Evolutionary conservation across 2,797 vertebrate genomes (phyloP), one percentile per base, ranked within the genome.

Genomic region (Gobionotothen gibberifrons): DNA sequence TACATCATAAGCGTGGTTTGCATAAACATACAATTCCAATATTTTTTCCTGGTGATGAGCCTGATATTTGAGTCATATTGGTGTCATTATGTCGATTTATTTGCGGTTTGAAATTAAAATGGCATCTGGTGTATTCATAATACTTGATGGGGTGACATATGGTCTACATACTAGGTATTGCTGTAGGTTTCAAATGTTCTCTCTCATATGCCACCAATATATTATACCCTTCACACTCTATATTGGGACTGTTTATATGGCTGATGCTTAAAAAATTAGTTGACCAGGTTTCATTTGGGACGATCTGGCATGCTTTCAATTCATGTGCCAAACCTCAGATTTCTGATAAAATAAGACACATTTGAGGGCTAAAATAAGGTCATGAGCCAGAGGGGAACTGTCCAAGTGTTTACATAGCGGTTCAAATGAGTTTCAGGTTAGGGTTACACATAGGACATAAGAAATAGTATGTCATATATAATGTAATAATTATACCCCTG

Each of bases 291-390:
- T 60, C 1, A 53, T 48, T 32, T 17, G 40, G 10, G 32, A 13
- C 1, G 2, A 42, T 10, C 19, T 9, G 14, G 12, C 17, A 14
- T 44, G 47, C 2, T 59, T 60, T 71, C 3, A 74, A 57, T 48
- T 66, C 2, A 42, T 3, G n/a, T 7, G 47, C 51, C n/a, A 69
- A n/a, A 3, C 16, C 19, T 19, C 1, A 65, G 56, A 16, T 52
- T 72, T 26, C 52, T 44, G 46, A 6, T 19, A n/a, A 11, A 77
- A 62, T 43, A 32, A 71, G 4, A 58, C 51, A 55, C 54, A 69
- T 65, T 59, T 17, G 22, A 42, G 36, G 39, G 57, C 1, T 29
- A 58, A 55, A 83, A 80, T 10, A 13, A 69, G 68, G 74, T 76
- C 65, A 71, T 0, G 39, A 79, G 43, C 53, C 63, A 59, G 46